Conservation (phyloP, 1,140 invertebrate genomes). For the Halyomorpha halys region DNA sequence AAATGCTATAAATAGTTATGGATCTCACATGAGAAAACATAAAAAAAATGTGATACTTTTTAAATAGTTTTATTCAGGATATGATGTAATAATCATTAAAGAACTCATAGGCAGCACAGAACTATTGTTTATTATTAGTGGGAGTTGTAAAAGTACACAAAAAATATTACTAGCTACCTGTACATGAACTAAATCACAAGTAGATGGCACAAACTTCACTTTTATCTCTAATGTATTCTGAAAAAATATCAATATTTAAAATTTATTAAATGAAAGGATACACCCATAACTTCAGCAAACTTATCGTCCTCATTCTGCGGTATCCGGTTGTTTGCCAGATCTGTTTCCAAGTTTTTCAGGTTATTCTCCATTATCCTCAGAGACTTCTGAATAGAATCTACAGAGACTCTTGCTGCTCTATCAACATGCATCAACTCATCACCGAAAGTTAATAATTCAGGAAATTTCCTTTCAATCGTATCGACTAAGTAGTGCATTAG, state of each 20-base stretch:
- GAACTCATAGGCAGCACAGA: too few species aligned
- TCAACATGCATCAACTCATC: constrained; percentile 84
- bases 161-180: too few species aligned
- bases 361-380: constrained; percentile 77
- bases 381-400: constrained; percentile 75
- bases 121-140: too few species aligned
- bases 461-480: constrained; percentile 76
- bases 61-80: too few species aligned
- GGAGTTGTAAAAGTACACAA: too few species aligned
- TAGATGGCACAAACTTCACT: too few species aligned
- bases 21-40: too few species aligned
- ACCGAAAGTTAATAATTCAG: constrained; percentile 68
- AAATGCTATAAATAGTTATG: too few species aligned
- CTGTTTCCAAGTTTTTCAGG: constrained; percentile 75
- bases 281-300: constrained; percentile 75
- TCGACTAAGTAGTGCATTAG: constrained; percentile 87
- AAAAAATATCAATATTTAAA: not conserved
- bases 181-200: too few species aligned
- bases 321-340: constrained; percentile 68
- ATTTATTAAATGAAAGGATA: constrained; percentile 41
- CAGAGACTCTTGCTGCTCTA: constrained; percentile 68
- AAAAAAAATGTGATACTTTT: too few species aligned
- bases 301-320: constrained; percentile 68
- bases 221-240: too few species aligned
- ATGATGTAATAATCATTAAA: too few species aligned